phyloP scores from a whole-genome alignment of 2,797 vertebrate species.

The Crax fasciolata region DNA sequence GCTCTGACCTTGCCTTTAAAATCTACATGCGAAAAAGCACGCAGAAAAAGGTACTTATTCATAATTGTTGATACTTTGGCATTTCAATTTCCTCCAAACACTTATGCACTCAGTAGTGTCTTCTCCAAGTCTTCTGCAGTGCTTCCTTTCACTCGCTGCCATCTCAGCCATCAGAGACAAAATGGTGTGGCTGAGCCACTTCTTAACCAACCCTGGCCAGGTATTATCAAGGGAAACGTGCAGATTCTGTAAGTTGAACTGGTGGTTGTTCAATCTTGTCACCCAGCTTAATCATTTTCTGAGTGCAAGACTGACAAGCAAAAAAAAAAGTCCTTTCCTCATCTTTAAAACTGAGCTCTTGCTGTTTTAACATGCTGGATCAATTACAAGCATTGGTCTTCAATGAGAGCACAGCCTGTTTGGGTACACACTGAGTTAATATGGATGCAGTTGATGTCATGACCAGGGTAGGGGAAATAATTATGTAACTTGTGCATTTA shows the following conservation, averaged over 20 bases:
- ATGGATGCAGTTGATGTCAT: neutral
- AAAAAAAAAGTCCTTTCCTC: neutral
- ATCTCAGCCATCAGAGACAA: neutral
- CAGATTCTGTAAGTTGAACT: neutral
- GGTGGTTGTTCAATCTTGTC: neutral
- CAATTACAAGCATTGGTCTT: neutral
- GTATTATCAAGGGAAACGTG: accelerated
- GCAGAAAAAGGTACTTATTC: constrained; percentile 89
- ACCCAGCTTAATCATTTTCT: neutral
- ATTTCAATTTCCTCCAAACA: neutral
- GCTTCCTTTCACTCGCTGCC: neutral
- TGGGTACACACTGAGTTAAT: neutral
- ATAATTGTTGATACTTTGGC: neutral
- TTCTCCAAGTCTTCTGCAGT: neutral
- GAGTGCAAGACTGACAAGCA: neutral
- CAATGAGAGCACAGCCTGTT: neutral
- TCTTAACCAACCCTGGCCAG: accelerated
- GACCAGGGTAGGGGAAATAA: neutral
- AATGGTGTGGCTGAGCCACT: neutral
- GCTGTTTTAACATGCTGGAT: neutral
- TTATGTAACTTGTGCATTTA: neutral
- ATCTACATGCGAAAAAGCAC: constrained; percentile 87
- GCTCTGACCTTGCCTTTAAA: constrained; percentile 88
- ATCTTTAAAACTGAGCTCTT: neutral
- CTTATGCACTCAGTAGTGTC: neutral